These are phyloP conservation scores for Eptesicus fuscus DNA, from an alignment of 2,113 vertebrate genomes.

Conservation along the genomic window DNA sequence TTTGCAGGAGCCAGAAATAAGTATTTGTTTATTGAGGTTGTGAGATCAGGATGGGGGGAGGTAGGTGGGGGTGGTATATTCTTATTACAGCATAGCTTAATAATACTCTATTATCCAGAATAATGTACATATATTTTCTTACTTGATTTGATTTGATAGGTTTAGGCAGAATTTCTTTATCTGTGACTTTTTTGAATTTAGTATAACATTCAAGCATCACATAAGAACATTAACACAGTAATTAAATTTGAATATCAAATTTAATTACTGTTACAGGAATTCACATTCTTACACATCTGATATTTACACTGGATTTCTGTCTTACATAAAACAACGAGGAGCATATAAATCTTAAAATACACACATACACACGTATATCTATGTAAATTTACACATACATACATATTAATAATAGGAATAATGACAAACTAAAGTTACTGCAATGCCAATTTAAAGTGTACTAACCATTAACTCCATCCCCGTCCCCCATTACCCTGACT, in stretches of 20 bases:
- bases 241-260: constrained; percentile 21
- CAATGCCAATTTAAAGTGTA: background rate
- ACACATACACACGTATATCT: background rate
- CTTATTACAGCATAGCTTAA: background rate
- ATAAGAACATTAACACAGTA: background rate
- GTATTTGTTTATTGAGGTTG: background rate
- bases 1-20: background rate
- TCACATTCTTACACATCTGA: background rate
- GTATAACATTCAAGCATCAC: background rate
- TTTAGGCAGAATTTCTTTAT: background rate
- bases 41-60: background rate
- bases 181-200: constrained; percentile 28
- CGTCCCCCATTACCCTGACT: accelerated
- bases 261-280: constrained; percentile 34
- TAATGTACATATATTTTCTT: background rate
- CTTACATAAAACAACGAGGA: background rate
- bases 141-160: background rate
- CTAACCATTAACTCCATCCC: background rate
- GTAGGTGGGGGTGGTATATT: background rate
- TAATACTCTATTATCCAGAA: background rate
- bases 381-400: background rate
- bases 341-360: background rate
- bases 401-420: background rate
- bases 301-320: constrained; percentile 19
- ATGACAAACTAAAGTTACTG: background rate